Evolutionary conservation across 2,888 invertebrate species (phyloP).

Genomic region (Nemotelus nigrinus): DNA sequence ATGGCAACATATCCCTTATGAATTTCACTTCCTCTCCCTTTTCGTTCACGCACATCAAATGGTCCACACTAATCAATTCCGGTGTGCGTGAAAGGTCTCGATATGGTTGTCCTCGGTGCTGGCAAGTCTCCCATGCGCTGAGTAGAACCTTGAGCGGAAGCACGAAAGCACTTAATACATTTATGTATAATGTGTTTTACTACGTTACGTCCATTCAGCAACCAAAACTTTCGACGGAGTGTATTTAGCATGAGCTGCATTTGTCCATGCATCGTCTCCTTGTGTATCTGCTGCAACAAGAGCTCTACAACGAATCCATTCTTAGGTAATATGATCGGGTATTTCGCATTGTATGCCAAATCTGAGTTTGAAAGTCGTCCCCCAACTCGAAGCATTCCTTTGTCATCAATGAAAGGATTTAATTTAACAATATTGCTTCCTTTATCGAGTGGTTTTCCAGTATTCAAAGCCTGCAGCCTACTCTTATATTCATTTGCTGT

Average conservation of each 20-base stretch:
- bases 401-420: not conserved
- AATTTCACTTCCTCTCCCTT: not conserved
- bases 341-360: not conserved
- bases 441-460: not conserved
- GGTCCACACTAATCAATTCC: not conserved
- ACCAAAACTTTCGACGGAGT: not conserved
- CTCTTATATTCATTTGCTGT: not conserved
- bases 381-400: not conserved
- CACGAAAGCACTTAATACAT: not conserved
- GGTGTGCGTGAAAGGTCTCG: conserved; percentile 1
- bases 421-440: not conserved
- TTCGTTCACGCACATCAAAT: not conserved
- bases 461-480: not conserved
- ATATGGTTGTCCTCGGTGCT: not conserved
- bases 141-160: not conserved
- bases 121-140: not conserved
- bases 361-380: not conserved
- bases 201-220: not conserved
- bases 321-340: not conserved
- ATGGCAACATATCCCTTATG: not conserved
- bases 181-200: not conserved
- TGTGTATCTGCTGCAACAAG: not conserved
- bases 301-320: not conserved
- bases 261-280: not conserved
- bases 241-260: not conserved